phyloP scores from a whole-genome alignment of 1,140 invertebrate genomes.

The Eriocheir sinensis region DNA sequence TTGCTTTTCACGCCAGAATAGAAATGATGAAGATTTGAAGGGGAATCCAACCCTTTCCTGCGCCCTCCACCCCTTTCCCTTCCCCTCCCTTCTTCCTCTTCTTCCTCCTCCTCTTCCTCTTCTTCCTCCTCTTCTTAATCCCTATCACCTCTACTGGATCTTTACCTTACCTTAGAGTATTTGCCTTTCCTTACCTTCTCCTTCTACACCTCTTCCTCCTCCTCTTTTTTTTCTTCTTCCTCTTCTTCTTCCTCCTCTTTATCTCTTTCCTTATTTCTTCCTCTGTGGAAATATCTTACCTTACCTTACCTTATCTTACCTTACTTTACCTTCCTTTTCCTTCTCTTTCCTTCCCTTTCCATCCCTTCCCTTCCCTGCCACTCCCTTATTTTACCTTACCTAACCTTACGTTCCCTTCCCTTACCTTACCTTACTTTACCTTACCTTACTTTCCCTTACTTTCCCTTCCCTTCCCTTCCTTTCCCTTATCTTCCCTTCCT shows the following conservation, averaged over 20 bases:
- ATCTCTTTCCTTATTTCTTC: background rate
- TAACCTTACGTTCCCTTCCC: background rate
- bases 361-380: too few species aligned
- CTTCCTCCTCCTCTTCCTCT: background rate
- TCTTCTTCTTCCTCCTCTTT: constrained; percentile 28
- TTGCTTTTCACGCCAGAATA: too few species aligned
- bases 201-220: background rate
- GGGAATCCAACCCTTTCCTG: too few species aligned
- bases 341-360: too few species aligned
- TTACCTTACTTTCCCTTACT: background rate
- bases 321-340: background rate
- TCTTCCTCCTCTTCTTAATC: background rate
- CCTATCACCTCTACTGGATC: background rate
- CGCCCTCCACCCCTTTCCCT: background rate
- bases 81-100: background rate
- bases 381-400: background rate
- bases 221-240: background rate
- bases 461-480: background rate
- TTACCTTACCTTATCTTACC: background rate
- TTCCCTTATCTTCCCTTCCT: background rate
- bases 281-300: too few species aligned
- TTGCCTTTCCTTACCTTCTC: background rate
- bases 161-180: background rate
- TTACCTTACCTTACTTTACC: background rate
- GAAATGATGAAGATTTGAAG: too few species aligned